phyloP scores from a whole-genome alignment of 2,797 vertebrate genomes.

The Serranus cabrilla region DNA sequence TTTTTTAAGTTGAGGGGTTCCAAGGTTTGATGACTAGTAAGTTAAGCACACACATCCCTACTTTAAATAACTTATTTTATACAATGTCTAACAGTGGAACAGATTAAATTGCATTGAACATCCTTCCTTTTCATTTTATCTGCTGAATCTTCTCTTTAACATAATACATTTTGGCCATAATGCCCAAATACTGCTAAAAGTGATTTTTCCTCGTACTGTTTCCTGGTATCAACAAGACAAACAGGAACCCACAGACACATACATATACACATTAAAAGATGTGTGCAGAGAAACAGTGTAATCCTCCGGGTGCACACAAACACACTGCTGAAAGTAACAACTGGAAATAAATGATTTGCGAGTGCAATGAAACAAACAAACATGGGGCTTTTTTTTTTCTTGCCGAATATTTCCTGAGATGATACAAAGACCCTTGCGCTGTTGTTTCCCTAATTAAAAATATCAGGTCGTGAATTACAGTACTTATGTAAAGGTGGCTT shows the following conservation, averaged over 20 bases:
- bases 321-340: constrained; percentile 38
- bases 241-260: background rate
- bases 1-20: no score
- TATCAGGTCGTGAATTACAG: constrained; percentile 43
- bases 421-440: constrained; percentile 26
- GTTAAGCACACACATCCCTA: no score
- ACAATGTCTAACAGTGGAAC: background rate
- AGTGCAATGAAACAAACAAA: constrained; percentile 50
- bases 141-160: background rate
- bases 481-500: constrained; percentile 29
- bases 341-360: constrained; percentile 38
- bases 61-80: background rate
- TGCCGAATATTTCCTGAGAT: constrained; percentile 16
- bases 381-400: constrained; percentile 2
- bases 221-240: constrained; percentile 4
- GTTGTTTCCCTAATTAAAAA: constrained; percentile 40
- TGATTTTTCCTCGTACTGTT: background rate
- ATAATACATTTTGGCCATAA: constrained; percentile 5
- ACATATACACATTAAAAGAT: background rate
- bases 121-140: background rate
- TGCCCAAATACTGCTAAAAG: background rate
- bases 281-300: constrained; percentile 1
- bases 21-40: no score
- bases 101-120: background rate
- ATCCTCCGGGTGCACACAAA: constrained; percentile 9